phyloP scores from a whole-genome alignment of 1,140 invertebrate genomes.

The Stegodyphus mimosarum region DNA sequence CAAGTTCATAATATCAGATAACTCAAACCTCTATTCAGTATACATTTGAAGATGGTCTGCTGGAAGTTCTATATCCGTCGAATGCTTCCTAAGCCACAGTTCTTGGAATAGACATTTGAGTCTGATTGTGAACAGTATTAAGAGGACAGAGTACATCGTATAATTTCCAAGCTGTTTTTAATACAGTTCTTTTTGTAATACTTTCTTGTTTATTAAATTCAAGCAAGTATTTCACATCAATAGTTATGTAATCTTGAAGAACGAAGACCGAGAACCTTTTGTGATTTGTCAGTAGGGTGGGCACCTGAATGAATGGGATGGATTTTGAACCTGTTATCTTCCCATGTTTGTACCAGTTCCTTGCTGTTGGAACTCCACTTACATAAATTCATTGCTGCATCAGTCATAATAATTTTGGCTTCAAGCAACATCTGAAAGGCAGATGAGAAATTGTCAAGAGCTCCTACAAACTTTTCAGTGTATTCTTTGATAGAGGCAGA shows the following conservation, averaged over 20 bases:
- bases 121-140: constrained; percentile 5
- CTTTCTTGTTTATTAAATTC: not conserved
- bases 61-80: not conserved
- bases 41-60: not conserved
- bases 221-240: not conserved
- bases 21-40: constrained; percentile 14
- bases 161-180: not conserved
- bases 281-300: not conserved
- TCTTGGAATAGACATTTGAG: not conserved
- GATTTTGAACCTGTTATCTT: constrained; percentile 7
- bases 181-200: not conserved
- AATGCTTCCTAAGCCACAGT: not conserved
- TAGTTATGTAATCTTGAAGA: not conserved
- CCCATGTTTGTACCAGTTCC: not conserved
- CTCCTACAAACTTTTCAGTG: not conserved
- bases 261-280: not conserved
- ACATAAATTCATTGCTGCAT: not conserved
- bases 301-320: constrained; percentile 7
- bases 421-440: constrained; percentile 1
- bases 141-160: not conserved
- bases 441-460: not conserved
- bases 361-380: constrained; percentile 25
- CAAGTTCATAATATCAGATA: constrained; percentile 5
- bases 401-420: constrained; percentile 10
- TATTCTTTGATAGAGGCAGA: not conserved